Base-by-base conservation (phyloP, 2,113 vertebrate species). In the Phrynosoma platyrhinos region DNA sequence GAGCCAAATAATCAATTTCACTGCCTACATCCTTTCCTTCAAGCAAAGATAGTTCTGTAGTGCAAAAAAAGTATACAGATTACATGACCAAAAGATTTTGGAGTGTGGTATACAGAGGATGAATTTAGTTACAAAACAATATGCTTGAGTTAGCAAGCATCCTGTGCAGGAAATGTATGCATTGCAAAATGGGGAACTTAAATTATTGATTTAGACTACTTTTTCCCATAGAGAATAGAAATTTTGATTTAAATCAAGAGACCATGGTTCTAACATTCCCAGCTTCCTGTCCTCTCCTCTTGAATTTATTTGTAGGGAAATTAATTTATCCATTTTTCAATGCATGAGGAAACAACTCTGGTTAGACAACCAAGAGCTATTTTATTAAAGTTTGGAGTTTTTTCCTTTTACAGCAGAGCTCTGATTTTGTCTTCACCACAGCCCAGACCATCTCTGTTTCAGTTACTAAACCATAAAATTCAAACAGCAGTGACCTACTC, bases 121-220 rank as follows among this genome's bases (percentile, higher is more conserved):
- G 13, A 42, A 78, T 77, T 85, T 62, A 78, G 40, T 58, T n/a
- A 18, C 23, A 77, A 84, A 82, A 8, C 14, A 78, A 68, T 68
- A 86, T 52, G 75, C 30, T 78, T 47, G 75, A 78, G 25, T 77
- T 77, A 47, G 62, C 71, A 88, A 53, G n/a, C n/a, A 77, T 36
- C 1, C 9, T 82, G 71, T 13, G 16, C 55, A 83, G n/a, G 20
- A 78, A 68, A 83, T 76, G 10, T 55, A 77, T 23, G 9, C 9
- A 75, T 66, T 77, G 66, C 23, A 77, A 85, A 83, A 77, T 53
- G 21, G 14, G 8, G 27, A 77, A 52, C 27, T 18, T 52, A 62
- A 75, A 82, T 82, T 25, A 83, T 30, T 62, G 14, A 74, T 74
- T 72, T 72, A 72, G 82, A 82, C 1, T 6, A 30, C 5, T 4